Conservation (phyloP, 2,113 vertebrate species). For the Brachyhypopomus gauderio region DNA sequence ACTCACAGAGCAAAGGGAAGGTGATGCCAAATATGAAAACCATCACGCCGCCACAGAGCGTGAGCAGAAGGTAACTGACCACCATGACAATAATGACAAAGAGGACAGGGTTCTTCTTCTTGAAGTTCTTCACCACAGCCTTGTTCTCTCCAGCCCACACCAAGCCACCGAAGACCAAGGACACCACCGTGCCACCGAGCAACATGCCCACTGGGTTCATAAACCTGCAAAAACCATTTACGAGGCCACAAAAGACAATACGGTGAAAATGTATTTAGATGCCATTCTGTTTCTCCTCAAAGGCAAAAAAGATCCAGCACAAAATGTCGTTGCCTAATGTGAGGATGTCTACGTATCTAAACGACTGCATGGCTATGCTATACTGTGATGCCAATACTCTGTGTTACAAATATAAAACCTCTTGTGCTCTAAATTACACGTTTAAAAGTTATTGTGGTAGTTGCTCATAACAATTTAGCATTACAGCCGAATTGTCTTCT, state of each 20-base stretch:
- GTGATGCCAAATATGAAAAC: conserved; percentile 97
- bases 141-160: conserved; percentile 94
- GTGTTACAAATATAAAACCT: no score
- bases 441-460: conserved; percentile 36
- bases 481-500: conserved; percentile 36
- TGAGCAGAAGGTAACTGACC: conserved; percentile 92
- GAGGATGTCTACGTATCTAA: no score
- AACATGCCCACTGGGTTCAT: conserved; percentile 92
- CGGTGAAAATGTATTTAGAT: no score
- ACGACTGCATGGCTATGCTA: no score
- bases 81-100: conserved; percentile 85
- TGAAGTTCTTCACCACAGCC: conserved; percentile 86
- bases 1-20: conserved; percentile 91
- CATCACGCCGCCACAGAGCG: conserved; percentile 90
- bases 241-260: neutral
- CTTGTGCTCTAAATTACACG: no score
- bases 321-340: no score
- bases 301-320: no score
- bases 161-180: conserved; percentile 86
- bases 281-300: no score
- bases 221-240: conserved; percentile 73
- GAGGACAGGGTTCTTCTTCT: conserved; percentile 86
- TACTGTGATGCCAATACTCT: no score
- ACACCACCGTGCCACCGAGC: conserved; percentile 85
- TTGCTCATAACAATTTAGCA: conserved; percentile 54